phyloP scores from a whole-genome alignment of 2,888 invertebrate species.

The Lomographa bimaculata region DNA sequence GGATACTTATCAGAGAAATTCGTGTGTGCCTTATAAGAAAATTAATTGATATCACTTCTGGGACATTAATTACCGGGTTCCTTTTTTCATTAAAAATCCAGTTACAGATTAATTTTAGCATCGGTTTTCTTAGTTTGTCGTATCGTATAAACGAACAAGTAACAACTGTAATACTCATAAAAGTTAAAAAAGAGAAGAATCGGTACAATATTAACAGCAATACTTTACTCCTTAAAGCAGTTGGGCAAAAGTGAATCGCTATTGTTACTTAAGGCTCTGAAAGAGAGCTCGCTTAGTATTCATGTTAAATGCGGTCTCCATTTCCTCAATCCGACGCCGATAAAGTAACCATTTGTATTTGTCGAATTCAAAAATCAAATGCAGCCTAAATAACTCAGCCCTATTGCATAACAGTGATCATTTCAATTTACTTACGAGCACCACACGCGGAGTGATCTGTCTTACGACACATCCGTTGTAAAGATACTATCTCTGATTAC shows the following conservation, averaged over 20 bases:
- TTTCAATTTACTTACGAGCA: constrained; percentile 46
- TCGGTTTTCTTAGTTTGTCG: no score
- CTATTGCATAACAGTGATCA: constrained; percentile 52
- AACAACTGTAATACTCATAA: no score
- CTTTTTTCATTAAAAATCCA: constrained; percentile 7
- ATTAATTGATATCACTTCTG: constrained; percentile 5
- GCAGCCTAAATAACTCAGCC: constrained; percentile 41
- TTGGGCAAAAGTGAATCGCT: constrained; percentile 23
- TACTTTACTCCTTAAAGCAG: constrained; percentile 4
- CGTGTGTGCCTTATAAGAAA: constrained; percentile 11
- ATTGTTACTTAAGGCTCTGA: constrained; percentile 36
- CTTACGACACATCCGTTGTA: constrained; percentile 49
- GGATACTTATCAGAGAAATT: constrained; percentile 10
- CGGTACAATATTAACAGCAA: no score
- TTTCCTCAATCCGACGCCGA: constrained; percentile 42
- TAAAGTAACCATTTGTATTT: constrained; percentile 43
- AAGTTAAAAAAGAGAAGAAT: no score
- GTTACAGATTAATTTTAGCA: no score
- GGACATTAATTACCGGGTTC: constrained; percentile 6
- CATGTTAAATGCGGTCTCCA: constrained; percentile 46
- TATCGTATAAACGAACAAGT: no score
- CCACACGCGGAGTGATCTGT: constrained; percentile 35
- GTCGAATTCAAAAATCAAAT: constrained; percentile 37
- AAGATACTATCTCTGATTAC: constrained; percentile 38
- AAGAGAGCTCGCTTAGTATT: constrained; percentile 51